phyloP scores from a whole-genome alignment of 1,140 invertebrate species.

The Homarus americanus region DNA sequence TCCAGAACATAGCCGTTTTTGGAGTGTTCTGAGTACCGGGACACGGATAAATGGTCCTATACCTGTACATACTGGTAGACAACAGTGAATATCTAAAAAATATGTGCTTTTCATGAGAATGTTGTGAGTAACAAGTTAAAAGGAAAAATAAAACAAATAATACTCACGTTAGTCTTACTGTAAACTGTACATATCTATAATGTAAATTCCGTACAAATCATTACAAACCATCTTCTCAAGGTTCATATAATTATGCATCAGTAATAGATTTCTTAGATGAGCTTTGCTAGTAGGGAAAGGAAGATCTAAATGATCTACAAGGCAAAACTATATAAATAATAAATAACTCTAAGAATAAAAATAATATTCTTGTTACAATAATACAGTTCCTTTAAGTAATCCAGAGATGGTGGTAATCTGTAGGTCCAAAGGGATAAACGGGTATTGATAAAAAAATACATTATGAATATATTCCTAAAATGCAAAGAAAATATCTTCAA shows the following conservation, averaged over 20 bases:
- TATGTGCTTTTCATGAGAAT: background rate
- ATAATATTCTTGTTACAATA: constrained; percentile 53
- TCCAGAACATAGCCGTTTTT: too few relatives aligned
- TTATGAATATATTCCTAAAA: background rate
- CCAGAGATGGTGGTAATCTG: constrained; percentile 26
- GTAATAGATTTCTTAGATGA: constrained; percentile 30
- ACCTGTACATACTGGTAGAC: background rate
- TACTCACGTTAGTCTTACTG: constrained; percentile 51
- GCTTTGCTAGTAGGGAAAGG: constrained; percentile 24
- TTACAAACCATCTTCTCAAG: constrained; percentile 59
- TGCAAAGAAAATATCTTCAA: too few relatives aligned
- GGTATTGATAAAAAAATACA: background rate
- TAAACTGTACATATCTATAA: constrained; percentile 71
- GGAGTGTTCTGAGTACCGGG: too few relatives aligned
- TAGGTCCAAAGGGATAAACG: background rate
- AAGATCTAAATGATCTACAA: constrained; percentile 7
- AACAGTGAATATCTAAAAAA: too few relatives aligned
- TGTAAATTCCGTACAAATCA: constrained; percentile 69
- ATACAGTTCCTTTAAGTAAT: constrained; percentile 61
- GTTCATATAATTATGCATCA: constrained; percentile 30
- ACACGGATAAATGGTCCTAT: too few relatives aligned
- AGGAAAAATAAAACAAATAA: background rate
- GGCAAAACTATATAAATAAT: constrained; percentile 62
- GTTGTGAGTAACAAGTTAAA: background rate
- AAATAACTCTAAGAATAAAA: constrained; percentile 23